Evolutionary conservation across 2,888 invertebrate genomes (phyloP), one percentile per base, ranked within the genome.

Genomic region (Eudemis profundana): DNA sequence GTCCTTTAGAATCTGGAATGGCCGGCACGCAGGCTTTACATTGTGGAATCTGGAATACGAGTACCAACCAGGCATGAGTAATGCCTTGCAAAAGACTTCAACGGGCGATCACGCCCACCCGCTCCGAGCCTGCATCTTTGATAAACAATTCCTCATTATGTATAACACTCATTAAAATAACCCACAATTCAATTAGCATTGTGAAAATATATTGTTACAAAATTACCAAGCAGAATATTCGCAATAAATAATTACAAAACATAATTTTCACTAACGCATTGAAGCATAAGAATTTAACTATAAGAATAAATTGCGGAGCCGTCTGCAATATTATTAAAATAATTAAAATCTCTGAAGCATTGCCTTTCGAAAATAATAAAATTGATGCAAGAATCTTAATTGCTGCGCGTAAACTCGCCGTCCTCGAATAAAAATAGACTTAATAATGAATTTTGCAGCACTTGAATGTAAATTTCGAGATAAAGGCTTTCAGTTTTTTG

Each of bases 51-150:
- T 14, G 53, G 38, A 40, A 54, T 40, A n/a, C n/a, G n/a, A n/a
- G n/a, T n/a, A n/a, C n/a, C n/a, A n/a, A 27, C 12, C 17, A 23
- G 23, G 40, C 14, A 62, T 68, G 65, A 50, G 66, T 69, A 70
- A 59, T 64, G 36, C 29, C 73, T 36, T 74, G 79, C 72, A 78
- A 83, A 83, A 82, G 83, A 83, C 80, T 74, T 83, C 82, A 83
- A 83, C 83, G 83, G 73, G 80, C 72, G 27, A 29, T 19, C 44
- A 19, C 60, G 27, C 49, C 49, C 54, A 51, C 54, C 17, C 42
- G 8, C 53, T 4, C 27, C 17, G 19, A n/a, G 38, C 53, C 7
- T 3, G 14, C 51, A 3, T n/a, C n/a, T 51, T 14, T n/a, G 19
- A 10, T 10, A 42, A 54, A 54, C 54, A 40, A 54, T 54, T 5